phyloP scores from a whole-genome alignment of 2,888 invertebrate species.

The Therioaphis trifolii region DNA sequence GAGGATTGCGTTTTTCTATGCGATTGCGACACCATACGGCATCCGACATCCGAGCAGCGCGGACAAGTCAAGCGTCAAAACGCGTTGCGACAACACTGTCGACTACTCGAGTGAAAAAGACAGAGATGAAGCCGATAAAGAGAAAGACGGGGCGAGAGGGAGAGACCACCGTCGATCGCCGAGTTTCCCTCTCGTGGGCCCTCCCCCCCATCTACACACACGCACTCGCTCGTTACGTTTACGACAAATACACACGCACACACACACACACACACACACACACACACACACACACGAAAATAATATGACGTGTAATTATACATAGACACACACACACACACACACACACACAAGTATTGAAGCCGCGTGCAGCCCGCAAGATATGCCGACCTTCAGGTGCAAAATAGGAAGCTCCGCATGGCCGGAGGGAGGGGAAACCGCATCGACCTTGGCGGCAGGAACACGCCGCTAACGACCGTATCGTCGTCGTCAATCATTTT shows the following conservation, averaged over 20 bases:
- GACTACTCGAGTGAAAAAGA: no score
- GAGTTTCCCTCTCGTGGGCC: neutral
- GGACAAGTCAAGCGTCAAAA: no score
- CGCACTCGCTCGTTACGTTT: no score
- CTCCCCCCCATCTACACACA: no score
- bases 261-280: neutral
- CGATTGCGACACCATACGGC: no score
- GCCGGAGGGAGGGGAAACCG: neutral
- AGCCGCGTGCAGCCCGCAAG: slow-evolving; percentile 12
- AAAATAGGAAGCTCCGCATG: slow-evolving; percentile 55
- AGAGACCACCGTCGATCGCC: neutral
- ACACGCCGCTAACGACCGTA: slow-evolving; percentile 43
- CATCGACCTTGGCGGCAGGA: slow-evolving; percentile 27
- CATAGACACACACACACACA: no score
- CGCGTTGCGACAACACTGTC: no score
- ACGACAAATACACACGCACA: no score
- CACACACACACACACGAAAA: neutral
- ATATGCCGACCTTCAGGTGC: slow-evolving; percentile 54
- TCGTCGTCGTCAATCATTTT: slow-evolving; percentile 37
- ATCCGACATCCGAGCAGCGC: no score
- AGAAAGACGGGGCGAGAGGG: neutral
- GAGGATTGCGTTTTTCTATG: no score
- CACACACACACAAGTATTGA: neutral
- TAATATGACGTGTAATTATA: neutral
- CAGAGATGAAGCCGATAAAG: no score